Percentiles rank a stretch among this genome's conserved stretches.
phyloP scores from a whole-genome alignment of 2,888 invertebrate species.

The Orthonevra nobilis region DNA sequence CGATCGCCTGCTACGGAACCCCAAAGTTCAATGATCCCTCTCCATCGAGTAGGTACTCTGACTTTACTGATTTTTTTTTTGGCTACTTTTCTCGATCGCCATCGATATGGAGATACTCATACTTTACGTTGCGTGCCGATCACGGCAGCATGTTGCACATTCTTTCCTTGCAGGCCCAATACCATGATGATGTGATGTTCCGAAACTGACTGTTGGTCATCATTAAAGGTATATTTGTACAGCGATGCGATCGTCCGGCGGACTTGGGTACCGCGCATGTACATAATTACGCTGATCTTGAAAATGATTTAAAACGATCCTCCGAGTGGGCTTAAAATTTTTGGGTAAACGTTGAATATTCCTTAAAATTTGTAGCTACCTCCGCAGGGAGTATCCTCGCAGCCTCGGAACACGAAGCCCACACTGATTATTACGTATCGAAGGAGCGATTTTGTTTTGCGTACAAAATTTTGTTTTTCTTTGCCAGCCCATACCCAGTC shows the following conservation, averaged over 20 bases:
- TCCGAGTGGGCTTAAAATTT: constrained; percentile 19
- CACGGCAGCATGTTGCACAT: constrained; percentile 48
- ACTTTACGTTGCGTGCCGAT: constrained; percentile 55
- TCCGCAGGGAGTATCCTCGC: constrained; percentile 20
- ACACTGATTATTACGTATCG: constrained; percentile 58
- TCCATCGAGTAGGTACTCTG: constrained; percentile 31
- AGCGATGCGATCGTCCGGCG: too few species aligned
- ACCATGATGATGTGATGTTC: constrained; percentile 3
- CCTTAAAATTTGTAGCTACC: too few species aligned
- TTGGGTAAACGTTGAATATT: constrained; percentile 24
- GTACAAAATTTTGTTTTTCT: constrained; percentile 11
- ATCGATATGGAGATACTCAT: constrained; percentile 43
- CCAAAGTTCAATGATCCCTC: constrained; percentile 60
- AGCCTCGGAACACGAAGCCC: too few species aligned
- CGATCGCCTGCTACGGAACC: neutral
- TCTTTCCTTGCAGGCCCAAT: neutral
- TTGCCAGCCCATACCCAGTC: constrained; percentile 6
- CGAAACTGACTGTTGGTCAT: constrained; percentile 2
- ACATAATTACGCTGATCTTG: constrained; percentile 34
- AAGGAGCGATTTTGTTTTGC: constrained; percentile 60
- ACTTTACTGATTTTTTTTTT: too few species aligned
- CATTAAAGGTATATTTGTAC: neutral
- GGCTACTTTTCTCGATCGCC: constrained; percentile 56
- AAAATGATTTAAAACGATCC: constrained; percentile 25
- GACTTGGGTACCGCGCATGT: constrained; percentile 42